Percentiles rank a stretch among this genome's conserved stretches.
Evolutionary conservation across 53 echinoderm and acorn worm species (phyloP).

Genomic region (Actinopyga echinites): DNA sequence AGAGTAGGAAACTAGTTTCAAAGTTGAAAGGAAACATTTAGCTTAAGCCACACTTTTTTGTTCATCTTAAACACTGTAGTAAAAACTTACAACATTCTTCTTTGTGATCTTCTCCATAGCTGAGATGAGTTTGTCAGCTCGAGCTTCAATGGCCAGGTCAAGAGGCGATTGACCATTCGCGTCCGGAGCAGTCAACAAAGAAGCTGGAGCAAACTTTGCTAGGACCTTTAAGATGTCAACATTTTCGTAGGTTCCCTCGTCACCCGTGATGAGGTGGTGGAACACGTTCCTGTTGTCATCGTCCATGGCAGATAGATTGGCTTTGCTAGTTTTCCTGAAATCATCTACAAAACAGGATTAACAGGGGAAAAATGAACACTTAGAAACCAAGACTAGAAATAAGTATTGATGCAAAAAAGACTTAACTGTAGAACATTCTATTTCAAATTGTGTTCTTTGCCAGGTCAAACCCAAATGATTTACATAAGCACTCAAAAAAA

Average conservation of each 20-base stretch:
- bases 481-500: too few relatives aligned
- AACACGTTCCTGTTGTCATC: constrained; percentile 60
- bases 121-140: constrained; percentile 67
- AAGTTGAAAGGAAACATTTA: too few relatives aligned
- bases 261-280: constrained; percentile 72
- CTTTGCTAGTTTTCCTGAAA: background rate
- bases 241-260: constrained; percentile 81
- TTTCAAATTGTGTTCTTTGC: too few relatives aligned
- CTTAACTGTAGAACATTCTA: too few relatives aligned
- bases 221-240: constrained; percentile 67
- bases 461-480: too few relatives aligned
- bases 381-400: background rate
- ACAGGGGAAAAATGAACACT: background rate
- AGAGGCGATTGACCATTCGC: constrained; percentile 72
- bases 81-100: background rate
- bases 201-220: constrained; percentile 46
- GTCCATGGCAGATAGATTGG: constrained; percentile 64
- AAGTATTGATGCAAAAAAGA: too few relatives aligned
- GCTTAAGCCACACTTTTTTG: background rate
- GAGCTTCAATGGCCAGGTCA: constrained; percentile 62
- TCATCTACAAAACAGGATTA: background rate
- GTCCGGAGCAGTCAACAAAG: constrained; percentile 57
- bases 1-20: too few relatives aligned
- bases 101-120: constrained; percentile 62
- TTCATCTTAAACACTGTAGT: background rate